Base-by-base conservation (phyloP, 2,888 invertebrate species). In the Capitulum mitella region DNA sequence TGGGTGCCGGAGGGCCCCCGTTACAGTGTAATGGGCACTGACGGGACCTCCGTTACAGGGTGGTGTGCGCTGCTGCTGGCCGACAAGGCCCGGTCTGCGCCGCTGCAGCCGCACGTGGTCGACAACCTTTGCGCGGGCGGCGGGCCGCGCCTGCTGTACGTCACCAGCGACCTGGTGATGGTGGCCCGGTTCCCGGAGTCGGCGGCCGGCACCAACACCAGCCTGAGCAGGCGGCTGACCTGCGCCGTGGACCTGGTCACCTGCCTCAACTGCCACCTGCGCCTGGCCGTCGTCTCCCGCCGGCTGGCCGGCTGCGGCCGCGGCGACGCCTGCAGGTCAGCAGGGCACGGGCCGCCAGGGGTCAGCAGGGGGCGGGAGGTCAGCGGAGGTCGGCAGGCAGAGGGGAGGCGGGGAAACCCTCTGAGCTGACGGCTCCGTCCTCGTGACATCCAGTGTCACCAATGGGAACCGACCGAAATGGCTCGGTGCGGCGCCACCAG, bases 201-300 rank as follows among this genome's bases (percentile, higher is more conserved):
- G 32, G 3, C 64, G 64, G 32, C 16, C 16, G 32, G 32, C 16
- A 16, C 16, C 34, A 64, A 64, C 34, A 34, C 34, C 34, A 34
- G 34, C 34, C 64, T 12, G 43, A 12, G 6, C 6, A 43, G 64
- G 84, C 78, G 85, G n/a, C 87, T 88, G 80, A 89, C 89, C 82
- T 91, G 91, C 84, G 89, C 88, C 81, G 85, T 91, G 79, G 91
- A 91, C 84, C 86, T 92, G 81, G 89, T 91, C 70, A 91, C 91
- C 3, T 92, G 92, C 84, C 90, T 92, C 0, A 90, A 91, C 32
- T 92, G 92, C 84, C 88, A 91, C 78, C 89, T 90, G 79, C 85
- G 86, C 58, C 84, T 89, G 74, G 87, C 86, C 75, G 89, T 90
- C 84, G 87, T 84, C 26, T 83, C 87, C 29, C 84, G 85, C 75